phyloP scores from a whole-genome alignment of 2,113 vertebrate genomes.

The Aleadryas rufinucha region DNA sequence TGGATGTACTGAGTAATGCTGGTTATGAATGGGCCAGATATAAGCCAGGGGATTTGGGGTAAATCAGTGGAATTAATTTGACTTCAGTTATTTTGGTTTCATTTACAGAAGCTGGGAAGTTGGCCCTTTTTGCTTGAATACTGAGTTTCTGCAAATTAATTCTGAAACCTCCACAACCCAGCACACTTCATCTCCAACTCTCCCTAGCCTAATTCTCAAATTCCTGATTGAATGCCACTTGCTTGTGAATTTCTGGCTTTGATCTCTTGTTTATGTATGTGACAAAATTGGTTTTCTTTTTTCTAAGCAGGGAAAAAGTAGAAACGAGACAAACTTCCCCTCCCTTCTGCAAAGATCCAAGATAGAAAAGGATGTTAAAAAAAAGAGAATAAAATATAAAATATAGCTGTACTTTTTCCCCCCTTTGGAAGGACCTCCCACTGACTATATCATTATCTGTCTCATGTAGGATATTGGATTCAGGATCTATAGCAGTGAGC shows the following conservation, averaged over 20 bases:
- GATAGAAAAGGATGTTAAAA: neutral
- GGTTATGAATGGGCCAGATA: neutral
- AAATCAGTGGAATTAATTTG: neutral
- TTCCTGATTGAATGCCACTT: constrained; percentile 9
- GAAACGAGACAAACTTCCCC: neutral
- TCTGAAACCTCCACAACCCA: neutral
- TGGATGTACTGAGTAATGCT: neutral
- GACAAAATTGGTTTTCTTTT: constrained; percentile 24
- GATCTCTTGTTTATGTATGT: neutral
- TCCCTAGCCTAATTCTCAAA: neutral
- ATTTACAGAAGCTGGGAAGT: neutral
- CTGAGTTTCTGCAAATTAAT: neutral
- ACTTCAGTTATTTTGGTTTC: constrained; percentile 5
- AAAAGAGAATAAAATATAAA: neutral
- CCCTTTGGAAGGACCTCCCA: constrained; percentile 47
- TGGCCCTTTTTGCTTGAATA: neutral
- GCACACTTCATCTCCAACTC: neutral
- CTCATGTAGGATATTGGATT: constrained; percentile 60
- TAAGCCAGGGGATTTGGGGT: neutral
- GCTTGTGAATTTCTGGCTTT: constrained; percentile 37
- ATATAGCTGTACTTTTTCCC: neutral
- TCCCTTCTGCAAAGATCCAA: neutral
- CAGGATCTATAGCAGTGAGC: constrained; percentile 31
- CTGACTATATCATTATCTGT: constrained; percentile 53
- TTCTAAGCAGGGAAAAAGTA: constrained; percentile 4